A percentile compares a stretch with the other conserved stretches of the same genome.
Conservation (phyloP, 2,888 invertebrate species). For the Ormyrus pomaceus region DNA sequence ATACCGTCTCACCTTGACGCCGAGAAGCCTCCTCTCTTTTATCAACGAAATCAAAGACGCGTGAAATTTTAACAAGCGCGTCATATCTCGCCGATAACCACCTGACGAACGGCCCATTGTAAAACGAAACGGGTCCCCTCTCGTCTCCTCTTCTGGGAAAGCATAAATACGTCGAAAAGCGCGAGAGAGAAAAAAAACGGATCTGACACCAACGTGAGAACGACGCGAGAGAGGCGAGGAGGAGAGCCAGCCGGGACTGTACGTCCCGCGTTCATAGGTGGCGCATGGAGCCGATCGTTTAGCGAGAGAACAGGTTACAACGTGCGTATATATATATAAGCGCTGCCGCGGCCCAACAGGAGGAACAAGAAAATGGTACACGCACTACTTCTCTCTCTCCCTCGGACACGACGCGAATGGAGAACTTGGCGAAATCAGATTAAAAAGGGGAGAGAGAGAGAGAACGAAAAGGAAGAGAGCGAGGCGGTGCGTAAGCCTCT, state of each 20-base stretch:
- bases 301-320: constrained; percentile 44
- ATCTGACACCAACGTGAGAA: no score
- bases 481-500: neutral
- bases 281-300: constrained; percentile 32
- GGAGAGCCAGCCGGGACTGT: constrained; percentile 1
- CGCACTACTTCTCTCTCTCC: constrained; percentile 34
- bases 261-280: constrained; percentile 11
- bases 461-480: constrained; percentile 12
- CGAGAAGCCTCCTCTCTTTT: neutral
- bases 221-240: no score
- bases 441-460: constrained; percentile 13
- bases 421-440: constrained; percentile 35
- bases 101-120: no score
- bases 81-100: no score
- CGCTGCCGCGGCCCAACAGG: constrained; percentile 11
- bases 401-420: neutral
- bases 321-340: constrained; percentile 8
- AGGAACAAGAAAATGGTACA: constrained; percentile 50
- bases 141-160: no score
- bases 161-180: no score
- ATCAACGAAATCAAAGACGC: no score
- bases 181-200: no score
- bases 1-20: neutral
- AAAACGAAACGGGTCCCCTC: no score
- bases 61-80: no score